Evolutionary conservation across 1,140 invertebrate species (phyloP).

Genomic region (Halesus radiatus): DNA sequence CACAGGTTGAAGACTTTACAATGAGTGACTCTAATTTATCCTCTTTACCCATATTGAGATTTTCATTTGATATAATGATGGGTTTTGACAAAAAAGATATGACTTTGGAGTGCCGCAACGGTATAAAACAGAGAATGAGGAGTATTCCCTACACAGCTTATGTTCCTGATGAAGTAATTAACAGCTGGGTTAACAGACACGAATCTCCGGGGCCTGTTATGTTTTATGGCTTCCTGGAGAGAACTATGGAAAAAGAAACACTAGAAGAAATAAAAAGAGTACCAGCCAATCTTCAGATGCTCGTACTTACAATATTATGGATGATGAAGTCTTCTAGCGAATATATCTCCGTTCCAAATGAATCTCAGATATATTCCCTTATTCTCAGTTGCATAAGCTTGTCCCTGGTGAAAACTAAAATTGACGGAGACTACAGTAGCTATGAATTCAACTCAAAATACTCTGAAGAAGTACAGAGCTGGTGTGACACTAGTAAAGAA

Average conservation of each 20-base stretch:
- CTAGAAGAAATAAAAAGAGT: conserved; percentile 67
- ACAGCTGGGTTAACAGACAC: conserved; percentile 13
- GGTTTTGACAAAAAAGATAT: conserved; percentile 62
- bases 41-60: conserved; percentile 75
- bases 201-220: conserved; percentile 55
- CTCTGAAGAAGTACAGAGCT: conserved; percentile 62
- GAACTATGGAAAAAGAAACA: conserved; percentile 65
- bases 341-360: conserved; percentile 61
- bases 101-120: conserved; percentile 57
- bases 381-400: conserved; percentile 74
- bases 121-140: conserved; percentile 26
- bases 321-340: conserved; percentile 73
- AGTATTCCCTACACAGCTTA: not conserved
- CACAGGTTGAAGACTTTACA: conserved; percentile 81
- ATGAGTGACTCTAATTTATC: conserved; percentile 73
- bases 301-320: conserved; percentile 75
- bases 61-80: conserved; percentile 77
- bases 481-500: conserved; percentile 57
- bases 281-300: conserved; percentile 75
- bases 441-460: conserved; percentile 65
- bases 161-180: conserved; percentile 21
- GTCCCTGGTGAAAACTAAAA: conserved; percentile 74
- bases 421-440: conserved; percentile 69
- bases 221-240: conserved; percentile 66
- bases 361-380: conserved; percentile 72